Evolutionary conservation across 1,140 invertebrate genomes (phyloP), one percentile per base, ranked within the genome.

Genomic region (Pseudomyrmex concolor): DNA sequence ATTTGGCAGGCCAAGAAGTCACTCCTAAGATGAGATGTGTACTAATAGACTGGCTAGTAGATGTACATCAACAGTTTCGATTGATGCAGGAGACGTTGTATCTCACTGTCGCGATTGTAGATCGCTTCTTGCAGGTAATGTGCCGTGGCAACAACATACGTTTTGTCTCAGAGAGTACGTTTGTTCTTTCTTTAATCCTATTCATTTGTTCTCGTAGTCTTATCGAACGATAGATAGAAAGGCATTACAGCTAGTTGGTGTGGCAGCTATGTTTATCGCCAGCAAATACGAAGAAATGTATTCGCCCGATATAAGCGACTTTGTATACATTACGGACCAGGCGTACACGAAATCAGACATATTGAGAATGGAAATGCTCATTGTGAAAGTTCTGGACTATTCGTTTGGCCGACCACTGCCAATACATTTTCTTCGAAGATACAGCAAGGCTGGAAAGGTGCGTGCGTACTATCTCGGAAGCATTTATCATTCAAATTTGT

Each of bases 281-380:
- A 96, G 97, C 87, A 99, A 99, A 93, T 99, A 98, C 91, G 99
- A 99, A 94, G 99, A 99, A 95, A 97, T 99, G 91, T 98, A 97
- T 89, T 95, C 97, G 5, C 98, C 98, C 2, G 97, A 98, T 73
- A 95, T 99, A 45, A 94, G 94, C 1, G 98, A 99, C 93, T 99
- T 99, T 95, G 97, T 98, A 8, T 99, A 97, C 90, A 97, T 99
- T 59, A 98, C 98, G 17, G 98, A 99, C 93, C 96, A 98, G 92
- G 96, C 98, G 0, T 99, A 98, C 91, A 96, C 95, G 0, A 97
- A 96, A 88, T 90, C 94, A 9, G 97, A 99, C 88, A 97, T 99
- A 51, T 93, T 97, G 17, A 94, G 95, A 64, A 99, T 99, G 97
- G 99, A 99, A 94, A 94, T 95, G 82, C 94, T 96, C 22, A 97